Evolutionary conservation across 2,888 invertebrate species (phyloP).

Genomic region (Ochropleura plecta): DNA sequence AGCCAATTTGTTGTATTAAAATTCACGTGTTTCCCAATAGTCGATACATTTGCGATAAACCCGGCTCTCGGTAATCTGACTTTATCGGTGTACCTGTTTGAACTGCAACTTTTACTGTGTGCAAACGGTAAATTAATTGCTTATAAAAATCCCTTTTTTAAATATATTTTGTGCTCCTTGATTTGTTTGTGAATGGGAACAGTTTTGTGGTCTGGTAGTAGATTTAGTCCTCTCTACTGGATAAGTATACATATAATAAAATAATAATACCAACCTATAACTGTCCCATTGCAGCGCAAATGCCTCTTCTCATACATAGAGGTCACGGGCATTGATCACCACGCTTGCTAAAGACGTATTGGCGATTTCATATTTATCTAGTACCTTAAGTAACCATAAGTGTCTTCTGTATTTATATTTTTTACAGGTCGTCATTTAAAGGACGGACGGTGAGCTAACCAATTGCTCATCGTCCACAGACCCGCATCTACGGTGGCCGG

Average conservation of each 20-base stretch:
- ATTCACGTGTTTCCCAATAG: constrained; percentile 69
- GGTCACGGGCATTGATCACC: no score
- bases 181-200: constrained; percentile 3
- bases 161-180: constrained; percentile 1
- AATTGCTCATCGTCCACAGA: no score
- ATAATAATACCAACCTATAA: no score
- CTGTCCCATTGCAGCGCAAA: no score
- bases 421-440: no score
- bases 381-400: neutral
- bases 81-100: constrained; percentile 73
- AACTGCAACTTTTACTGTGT: constrained; percentile 57
- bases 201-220: neutral
- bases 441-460: no score
- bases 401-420: no score
- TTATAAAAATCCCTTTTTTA: constrained; percentile 22
- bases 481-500: no score
- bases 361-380: no score
- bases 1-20: constrained; percentile 70
- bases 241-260: no score
- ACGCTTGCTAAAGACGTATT: no score
- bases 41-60: constrained; percentile 77
- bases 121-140: constrained; percentile 49
- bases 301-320: no score
- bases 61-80: constrained; percentile 74
- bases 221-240: neutral